Conservation (phyloP, 2,888 invertebrate species). For the Volucella inanis region DNA sequence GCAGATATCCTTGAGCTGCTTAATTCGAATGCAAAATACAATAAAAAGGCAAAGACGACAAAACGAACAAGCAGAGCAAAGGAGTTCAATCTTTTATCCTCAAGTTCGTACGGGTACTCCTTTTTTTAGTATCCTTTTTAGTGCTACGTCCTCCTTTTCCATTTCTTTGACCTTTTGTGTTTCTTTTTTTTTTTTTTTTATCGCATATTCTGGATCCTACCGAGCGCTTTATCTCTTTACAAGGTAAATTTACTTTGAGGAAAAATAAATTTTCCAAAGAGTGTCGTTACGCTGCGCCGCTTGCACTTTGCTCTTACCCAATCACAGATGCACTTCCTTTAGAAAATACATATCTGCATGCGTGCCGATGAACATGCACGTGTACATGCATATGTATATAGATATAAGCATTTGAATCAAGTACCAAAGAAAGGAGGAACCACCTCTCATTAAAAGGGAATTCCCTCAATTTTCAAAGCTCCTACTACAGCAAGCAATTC, state of each 20-base stretch:
- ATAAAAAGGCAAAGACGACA: background rate
- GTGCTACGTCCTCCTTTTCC: constrained; percentile 17
- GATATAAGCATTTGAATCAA: constrained; percentile 13
- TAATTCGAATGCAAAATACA: constrained; percentile 37
- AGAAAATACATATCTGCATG: background rate
- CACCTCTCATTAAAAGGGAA: constrained; percentile 62
- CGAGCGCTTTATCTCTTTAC: constrained; percentile 11
- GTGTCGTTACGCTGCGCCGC: constrained; percentile 8
- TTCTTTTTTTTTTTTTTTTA: constrained; percentile 1
- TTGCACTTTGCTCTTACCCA: constrained; percentile 50
- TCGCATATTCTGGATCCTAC: background rate
- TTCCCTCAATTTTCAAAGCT: constrained; percentile 7
- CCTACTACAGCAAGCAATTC: constrained; percentile 10
- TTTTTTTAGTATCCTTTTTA: background rate
- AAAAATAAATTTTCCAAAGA: constrained; percentile 9
- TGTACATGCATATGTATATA: too few relatives aligned
- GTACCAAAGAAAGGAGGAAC: constrained; percentile 50
- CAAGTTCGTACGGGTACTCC: constrained; percentile 1
- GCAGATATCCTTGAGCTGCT: constrained; percentile 44
- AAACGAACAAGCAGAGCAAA: constrained; percentile 25
- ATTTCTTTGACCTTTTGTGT: constrained; percentile 46
- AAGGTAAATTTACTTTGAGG: constrained; percentile 71
- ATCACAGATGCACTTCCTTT: constrained; percentile 62
- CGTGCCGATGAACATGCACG: too few relatives aligned
- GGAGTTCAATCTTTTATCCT: constrained; percentile 46